Percentiles rank a stretch among this genome's conserved stretches.
Evolutionary conservation across 2,797 vertebrate genomes (phyloP).

Genomic region (Oceanodroma leucorhoa): DNA sequence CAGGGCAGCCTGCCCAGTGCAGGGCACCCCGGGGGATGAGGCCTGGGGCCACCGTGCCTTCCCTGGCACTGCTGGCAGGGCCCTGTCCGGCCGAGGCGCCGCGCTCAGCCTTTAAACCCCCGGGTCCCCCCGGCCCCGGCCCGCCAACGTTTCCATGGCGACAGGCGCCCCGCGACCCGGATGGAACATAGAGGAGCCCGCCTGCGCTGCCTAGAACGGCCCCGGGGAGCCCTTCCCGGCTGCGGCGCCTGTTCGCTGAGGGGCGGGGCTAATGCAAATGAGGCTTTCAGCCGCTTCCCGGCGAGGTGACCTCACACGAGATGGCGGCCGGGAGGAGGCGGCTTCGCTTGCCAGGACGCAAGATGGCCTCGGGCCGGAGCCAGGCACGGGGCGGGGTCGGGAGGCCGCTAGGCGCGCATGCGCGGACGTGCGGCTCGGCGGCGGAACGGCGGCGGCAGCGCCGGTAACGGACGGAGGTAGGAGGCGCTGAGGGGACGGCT

Average conservation of each 20-base stretch:
- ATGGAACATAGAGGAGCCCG: fast-evolving
- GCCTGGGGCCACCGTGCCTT: not conserved
- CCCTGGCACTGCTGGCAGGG: not conserved
- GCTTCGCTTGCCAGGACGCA: not conserved
- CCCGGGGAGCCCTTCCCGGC: fast-evolving
- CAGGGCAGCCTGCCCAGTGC: not conserved
- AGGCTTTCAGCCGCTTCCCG: not conserved
- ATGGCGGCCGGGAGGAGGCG: not conserved
- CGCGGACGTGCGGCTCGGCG: fast-evolving
- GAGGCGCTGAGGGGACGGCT: not conserved
- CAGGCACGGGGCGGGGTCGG: fast-evolving
- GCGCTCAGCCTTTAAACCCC: too few relatives aligned
- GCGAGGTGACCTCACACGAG: not conserved
- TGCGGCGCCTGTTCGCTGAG: fast-evolving
- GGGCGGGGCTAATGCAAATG: not conserved
- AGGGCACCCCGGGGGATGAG: too few relatives aligned
- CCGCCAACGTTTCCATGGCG: not conserved
- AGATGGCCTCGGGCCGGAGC: not conserved
- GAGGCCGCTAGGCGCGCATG: fast-evolving
- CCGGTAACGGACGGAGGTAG: slow-evolving; percentile 7
- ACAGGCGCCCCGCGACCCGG: not conserved
- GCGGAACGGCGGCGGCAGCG: not conserved
- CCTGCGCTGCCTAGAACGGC: not conserved
- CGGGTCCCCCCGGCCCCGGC: fast-evolving
- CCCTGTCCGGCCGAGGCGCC: not conserved